Conservation (phyloP, 2,113 vertebrate species). For the Crotophaga sulcirostris region DNA sequence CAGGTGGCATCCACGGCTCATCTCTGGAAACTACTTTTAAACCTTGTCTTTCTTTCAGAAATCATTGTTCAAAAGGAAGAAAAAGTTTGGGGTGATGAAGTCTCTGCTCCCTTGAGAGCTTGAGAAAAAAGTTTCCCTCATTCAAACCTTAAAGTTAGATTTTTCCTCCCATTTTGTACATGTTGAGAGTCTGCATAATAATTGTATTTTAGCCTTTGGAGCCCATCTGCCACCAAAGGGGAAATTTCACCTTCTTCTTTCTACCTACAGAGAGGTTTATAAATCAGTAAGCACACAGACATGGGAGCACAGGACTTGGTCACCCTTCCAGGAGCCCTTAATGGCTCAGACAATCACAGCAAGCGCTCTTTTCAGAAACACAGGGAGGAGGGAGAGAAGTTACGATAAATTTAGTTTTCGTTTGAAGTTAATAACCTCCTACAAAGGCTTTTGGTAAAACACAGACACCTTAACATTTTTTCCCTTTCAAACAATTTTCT, state of each 20-base stretch:
- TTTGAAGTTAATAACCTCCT: conserved; percentile 76
- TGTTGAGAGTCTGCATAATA: conserved; percentile 44
- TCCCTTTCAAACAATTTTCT: conserved; percentile 57
- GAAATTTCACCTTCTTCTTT: conserved; percentile 61
- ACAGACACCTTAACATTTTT: conserved; percentile 64
- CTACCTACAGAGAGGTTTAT: conserved; percentile 51
- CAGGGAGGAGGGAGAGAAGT: not conserved
- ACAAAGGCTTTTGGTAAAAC: conserved; percentile 66
- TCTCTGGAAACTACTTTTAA: conserved; percentile 7
- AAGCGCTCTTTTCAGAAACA: conserved; percentile 55
- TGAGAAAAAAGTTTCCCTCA: conserved; percentile 33
- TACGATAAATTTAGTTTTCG: conserved; percentile 63
- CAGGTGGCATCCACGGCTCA: not conserved
- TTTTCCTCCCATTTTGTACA: conserved; percentile 41
- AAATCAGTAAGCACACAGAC: conserved; percentile 20
- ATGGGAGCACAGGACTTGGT: not conserved
- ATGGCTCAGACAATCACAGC: conserved; percentile 31
- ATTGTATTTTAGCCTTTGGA: conserved; percentile 54
- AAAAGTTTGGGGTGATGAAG: conserved; percentile 30
- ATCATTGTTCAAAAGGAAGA: conserved; percentile 10
- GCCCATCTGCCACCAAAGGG: conserved; percentile 33
- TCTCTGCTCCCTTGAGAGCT: not conserved
- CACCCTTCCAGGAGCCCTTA: conserved; percentile 22
- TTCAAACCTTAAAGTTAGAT: not conserved
- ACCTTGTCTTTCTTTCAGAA: not conserved